phyloP scores from a whole-genome alignment of 2,888 invertebrate genomes.

The Pyrrhia umbra region DNA sequence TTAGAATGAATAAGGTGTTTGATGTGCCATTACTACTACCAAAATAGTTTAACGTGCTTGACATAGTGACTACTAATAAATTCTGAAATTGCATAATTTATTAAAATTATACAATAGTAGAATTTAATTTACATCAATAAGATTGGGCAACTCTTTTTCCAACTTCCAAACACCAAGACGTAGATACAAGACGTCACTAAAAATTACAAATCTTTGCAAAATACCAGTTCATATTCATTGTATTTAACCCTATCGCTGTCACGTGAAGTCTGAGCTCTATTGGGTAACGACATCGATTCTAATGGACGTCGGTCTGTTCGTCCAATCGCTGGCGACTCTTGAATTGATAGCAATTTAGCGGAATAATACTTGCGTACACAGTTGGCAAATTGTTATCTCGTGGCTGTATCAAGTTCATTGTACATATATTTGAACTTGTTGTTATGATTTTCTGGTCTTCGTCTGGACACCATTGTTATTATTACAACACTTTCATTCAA shows the following conservation, averaged over 20 bases:
- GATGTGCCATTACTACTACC: too few species aligned
- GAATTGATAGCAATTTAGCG: slow-evolving; percentile 68
- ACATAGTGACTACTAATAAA: too few species aligned
- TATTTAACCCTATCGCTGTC: slow-evolving; percentile 54
- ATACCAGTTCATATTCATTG: slow-evolving; percentile 51
- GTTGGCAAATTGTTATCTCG: slow-evolving; percentile 51
- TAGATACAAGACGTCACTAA: slow-evolving; percentile 17
- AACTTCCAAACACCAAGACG: neutral
- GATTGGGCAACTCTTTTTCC: neutral
- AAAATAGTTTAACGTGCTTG: too few species aligned
- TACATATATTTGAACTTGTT: slow-evolving; percentile 29
- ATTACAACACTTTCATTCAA: neutral
- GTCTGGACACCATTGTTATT: neutral
- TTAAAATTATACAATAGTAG: too few species aligned
- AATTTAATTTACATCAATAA: neutral
- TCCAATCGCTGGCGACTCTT: slow-evolving; percentile 58
- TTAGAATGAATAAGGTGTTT: too few species aligned
- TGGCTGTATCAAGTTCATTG: slow-evolving; percentile 33
- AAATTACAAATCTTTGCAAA: slow-evolving; percentile 34
- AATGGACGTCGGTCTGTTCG: slow-evolving; percentile 27
- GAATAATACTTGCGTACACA: slow-evolving; percentile 58
- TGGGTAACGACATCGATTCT: slow-evolving; percentile 55
- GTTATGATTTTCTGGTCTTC: slow-evolving; percentile 13
- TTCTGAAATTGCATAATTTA: too few species aligned
- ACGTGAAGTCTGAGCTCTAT: slow-evolving; percentile 50